Conservation (phyloP, 92 coral and sea anemone species). For the Pocillopora grandis region DNA sequence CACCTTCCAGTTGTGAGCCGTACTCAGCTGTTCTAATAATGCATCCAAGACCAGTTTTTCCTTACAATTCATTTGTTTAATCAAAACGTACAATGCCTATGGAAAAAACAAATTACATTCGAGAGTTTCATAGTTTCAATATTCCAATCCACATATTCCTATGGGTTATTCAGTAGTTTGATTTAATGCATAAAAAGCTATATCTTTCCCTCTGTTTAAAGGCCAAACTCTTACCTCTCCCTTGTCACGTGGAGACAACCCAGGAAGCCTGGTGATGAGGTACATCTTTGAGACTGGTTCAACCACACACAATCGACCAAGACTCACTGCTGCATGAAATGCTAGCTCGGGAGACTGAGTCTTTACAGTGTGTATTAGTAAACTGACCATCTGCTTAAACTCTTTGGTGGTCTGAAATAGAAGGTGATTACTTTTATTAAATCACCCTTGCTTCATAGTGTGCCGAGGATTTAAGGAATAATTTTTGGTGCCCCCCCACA, state of each 20-base stretch:
- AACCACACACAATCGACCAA: conserved; percentile 88
- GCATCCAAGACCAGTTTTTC: conserved; percentile 68
- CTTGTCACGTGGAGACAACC: conserved; percentile 63
- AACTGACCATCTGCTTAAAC: conserved; percentile 62
- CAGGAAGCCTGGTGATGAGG: conserved; percentile 67
- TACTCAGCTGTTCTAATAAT: conserved; percentile 73
- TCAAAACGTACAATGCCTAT: conserved; percentile 88
- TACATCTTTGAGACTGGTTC: conserved; percentile 79
- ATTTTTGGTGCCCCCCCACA: too few species aligned
- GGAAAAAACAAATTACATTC: not conserved
- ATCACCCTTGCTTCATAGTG: too few species aligned
- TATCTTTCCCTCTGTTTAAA: not conserved
- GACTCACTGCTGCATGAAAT: conserved; percentile 84
- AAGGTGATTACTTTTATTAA: too few species aligned
- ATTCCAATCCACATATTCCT: too few species aligned
- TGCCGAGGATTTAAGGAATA: too few species aligned
- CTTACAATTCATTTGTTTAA: conserved; percentile 93
- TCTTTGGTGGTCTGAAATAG: conserved; percentile 66
- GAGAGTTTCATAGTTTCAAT: too few species aligned
- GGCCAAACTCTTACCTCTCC: conserved; percentile 64
- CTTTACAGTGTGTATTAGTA: conserved; percentile 69
- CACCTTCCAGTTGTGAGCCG: conserved; percentile 96
- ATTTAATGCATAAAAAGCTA: too few species aligned
- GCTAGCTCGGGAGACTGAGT: conserved; percentile 70
- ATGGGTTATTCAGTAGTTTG: too few species aligned